A percentile compares a stretch with the other conserved stretches of the same genome.
Conservation (phyloP, 2,888 invertebrate genomes). For the Rhaphigaster nebulosa region DNA sequence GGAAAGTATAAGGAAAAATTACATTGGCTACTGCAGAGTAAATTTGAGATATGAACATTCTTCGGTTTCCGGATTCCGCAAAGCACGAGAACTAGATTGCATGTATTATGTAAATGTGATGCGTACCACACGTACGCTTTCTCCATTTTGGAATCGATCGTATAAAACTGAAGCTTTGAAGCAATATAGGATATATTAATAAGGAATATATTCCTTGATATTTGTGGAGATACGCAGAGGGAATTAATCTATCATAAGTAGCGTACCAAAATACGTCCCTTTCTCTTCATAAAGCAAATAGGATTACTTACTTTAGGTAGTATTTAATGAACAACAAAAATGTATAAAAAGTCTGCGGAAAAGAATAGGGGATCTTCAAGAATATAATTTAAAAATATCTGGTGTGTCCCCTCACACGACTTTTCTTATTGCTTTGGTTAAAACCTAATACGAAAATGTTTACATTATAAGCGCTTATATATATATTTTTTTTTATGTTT, state of each 20-base stretch:
- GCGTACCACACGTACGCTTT: neutral
- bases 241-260: neutral
- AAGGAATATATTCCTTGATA: neutral
- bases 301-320: too few species aligned
- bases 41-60: neutral
- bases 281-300: neutral
- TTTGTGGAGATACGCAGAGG: neutral
- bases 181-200: neutral
- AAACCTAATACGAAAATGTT: too few species aligned
- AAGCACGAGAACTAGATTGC: neutral
- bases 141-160: constrained; percentile 12
- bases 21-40: neutral
- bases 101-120: neutral
- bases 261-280: neutral
- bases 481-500: too few species aligned
- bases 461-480: too few species aligned
- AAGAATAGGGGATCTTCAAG: too few species aligned
- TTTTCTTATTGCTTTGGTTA: too few species aligned
- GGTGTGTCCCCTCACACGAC: too few species aligned
- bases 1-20: neutral
- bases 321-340: too few species aligned
- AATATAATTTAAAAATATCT: too few species aligned
- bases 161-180: neutral
- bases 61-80: neutral
- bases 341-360: too few species aligned